Percentiles rank a stretch among this genome's conserved stretches.
These are phyloP conservation scores for Seriola aureovittata DNA, from an alignment of 2,113 vertebrate species.

Conservation along the genomic window DNA sequence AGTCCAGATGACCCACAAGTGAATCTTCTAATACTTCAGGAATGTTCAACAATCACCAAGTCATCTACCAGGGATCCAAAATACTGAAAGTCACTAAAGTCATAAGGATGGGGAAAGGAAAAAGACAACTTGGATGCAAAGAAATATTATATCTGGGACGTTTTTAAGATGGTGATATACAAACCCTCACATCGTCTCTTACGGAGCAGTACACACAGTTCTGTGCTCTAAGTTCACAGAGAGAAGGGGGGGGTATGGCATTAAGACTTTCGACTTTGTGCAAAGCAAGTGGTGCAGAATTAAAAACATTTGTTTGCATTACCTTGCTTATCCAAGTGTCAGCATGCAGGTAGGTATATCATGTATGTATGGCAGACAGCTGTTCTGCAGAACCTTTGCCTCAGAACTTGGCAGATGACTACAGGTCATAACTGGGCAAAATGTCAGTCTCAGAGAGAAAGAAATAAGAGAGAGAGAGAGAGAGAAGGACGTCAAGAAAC, in stretches of 20 bases:
- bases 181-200: constrained; percentile 18
- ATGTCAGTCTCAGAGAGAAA: constrained; percentile 33
- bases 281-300: background rate
- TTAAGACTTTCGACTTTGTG: background rate
- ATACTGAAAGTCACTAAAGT: constrained; percentile 53
- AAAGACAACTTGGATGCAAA: constrained; percentile 36
- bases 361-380: constrained; percentile 14
- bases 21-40: constrained; percentile 80
- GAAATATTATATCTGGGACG: constrained; percentile 38
- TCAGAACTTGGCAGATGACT: constrained; percentile 25
- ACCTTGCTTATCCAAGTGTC: background rate
- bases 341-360: constrained; percentile 16
- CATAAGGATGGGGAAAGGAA: constrained; percentile 31
- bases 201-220: background rate
- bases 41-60: constrained; percentile 75
- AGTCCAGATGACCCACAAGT: constrained; percentile 77
- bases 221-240: background rate
- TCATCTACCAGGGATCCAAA: constrained; percentile 69
- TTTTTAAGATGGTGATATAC: constrained; percentile 37
- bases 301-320: constrained; percentile 33
- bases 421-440: constrained; percentile 29
- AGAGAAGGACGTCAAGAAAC: constrained; percentile 17
- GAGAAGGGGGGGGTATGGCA: background rate
- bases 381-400: constrained; percentile 36
- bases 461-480: constrained; percentile 1